Conservation (phyloP, 2,797 vertebrate species). For the Fratercula arctica region DNA sequence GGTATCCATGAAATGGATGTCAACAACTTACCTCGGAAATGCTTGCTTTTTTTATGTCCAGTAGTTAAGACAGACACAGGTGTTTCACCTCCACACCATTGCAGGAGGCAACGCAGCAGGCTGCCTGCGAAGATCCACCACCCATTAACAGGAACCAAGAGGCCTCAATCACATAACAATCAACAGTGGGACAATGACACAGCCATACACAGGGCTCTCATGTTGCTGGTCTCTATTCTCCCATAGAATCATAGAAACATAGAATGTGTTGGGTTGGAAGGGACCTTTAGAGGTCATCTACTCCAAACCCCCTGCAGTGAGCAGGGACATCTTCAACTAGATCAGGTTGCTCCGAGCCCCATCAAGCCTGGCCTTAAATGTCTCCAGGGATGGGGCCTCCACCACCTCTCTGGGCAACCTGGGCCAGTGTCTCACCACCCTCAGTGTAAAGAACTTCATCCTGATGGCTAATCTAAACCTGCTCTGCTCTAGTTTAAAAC, state of each 20-base stretch:
- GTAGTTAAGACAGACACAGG: neutral
- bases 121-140: neutral
- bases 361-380: no score
- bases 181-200: neutral
- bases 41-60: neutral
- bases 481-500: no score
- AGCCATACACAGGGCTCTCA: neutral
- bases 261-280: neutral
- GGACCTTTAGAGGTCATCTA: neutral
- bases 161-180: neutral
- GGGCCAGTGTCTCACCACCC: no score
- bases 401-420: no score
- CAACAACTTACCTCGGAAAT: neutral
- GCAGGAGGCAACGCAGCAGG: neutral
- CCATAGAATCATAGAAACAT: neutral
- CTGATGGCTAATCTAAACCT: no score
- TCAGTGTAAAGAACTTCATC: no score
- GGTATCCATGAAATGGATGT: fast-evolving
- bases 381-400: no score
- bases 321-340: no score
- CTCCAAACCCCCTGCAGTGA: neutral
- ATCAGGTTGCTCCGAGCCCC: no score
- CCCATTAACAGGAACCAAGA: neutral
- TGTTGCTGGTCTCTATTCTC: neutral
- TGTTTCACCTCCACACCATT: neutral